Conservation (phyloP, 2,113 vertebrate species). For the Xiphophorus maculatus region DNA sequence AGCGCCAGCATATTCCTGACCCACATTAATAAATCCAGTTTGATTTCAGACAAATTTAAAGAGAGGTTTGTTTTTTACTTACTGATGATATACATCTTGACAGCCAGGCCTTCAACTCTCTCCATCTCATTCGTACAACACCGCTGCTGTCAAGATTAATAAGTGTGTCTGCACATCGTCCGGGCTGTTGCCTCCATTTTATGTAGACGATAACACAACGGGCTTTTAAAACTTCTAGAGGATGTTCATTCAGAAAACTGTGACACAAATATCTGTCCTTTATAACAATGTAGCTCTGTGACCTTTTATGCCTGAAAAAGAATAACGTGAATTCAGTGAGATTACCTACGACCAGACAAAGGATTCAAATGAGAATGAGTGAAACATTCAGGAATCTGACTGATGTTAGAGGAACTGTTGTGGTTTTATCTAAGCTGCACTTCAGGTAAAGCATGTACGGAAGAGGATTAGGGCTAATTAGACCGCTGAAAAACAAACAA, state of each 20-base stretch:
- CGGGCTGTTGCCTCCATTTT: background rate
- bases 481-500: too few relatives aligned
- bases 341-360: background rate
- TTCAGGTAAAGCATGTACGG: too few relatives aligned
- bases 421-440: too few relatives aligned
- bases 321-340: background rate
- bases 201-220: background rate
- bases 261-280: background rate
- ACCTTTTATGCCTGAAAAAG: background rate
- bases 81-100: background rate
- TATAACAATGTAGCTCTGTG: background rate
- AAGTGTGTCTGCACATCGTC: background rate
- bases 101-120: background rate
- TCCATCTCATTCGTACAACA: background rate
- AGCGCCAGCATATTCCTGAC: conserved; percentile 1
- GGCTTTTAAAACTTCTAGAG: background rate
- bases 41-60: conserved; percentile 4
- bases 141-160: background rate
- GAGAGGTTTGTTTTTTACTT: background rate
- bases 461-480: too few relatives aligned
- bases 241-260: background rate
- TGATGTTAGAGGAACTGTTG: too few relatives aligned
- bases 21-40: conserved; percentile 9
- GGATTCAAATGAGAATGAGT: too few relatives aligned
- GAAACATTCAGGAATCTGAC: too few relatives aligned